A percentile compares a stretch with the other conserved stretches of the same genome.
These are phyloP conservation scores for Leptarthrus brevirostris DNA, from an alignment of 2,888 invertebrate species.

Conservation along the genomic window DNA sequence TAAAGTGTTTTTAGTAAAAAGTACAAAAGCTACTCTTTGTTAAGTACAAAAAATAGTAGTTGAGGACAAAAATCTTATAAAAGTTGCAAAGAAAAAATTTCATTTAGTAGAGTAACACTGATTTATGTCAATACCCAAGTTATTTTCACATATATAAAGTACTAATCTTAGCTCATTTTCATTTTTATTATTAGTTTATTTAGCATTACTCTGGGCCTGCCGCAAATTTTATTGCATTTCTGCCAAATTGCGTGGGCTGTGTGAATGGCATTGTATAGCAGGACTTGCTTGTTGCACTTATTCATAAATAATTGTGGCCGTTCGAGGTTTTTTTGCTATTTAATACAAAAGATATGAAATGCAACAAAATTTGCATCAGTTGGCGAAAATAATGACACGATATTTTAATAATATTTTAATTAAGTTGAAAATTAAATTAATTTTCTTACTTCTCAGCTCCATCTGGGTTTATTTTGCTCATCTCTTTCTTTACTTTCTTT, in stretches of 20 bases:
- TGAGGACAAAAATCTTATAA: conserved; percentile 24
- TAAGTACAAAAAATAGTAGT: conserved; percentile 44
- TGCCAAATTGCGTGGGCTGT: too few relatives aligned
- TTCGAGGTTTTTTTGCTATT: too few relatives aligned
- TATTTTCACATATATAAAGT: conserved; percentile 37
- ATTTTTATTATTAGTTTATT: conserved; percentile 30
- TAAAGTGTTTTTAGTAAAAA: conserved; percentile 47
- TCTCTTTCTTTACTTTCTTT: not conserved
- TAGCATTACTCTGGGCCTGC: not conserved
- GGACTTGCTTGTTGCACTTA: too few relatives aligned
- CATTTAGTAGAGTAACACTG: conserved; percentile 27
- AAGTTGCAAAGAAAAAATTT: conserved; percentile 22
- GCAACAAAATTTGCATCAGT: not conserved
- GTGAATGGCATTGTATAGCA: too few relatives aligned
- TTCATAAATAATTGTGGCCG: too few relatives aligned
- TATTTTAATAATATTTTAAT: conserved; percentile 18
- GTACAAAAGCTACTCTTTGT: conserved; percentile 42
- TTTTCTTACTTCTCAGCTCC: conserved; percentile 14
- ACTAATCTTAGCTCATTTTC: conserved; percentile 39
- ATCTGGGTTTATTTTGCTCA: conserved; percentile 3
- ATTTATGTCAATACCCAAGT: conserved; percentile 45
- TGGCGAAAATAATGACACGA: not conserved
- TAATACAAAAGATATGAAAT: too few relatives aligned
- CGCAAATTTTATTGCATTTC: too few relatives aligned
- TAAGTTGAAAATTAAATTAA: conserved; percentile 29